A percentile compares a stretch with the other conserved stretches of the same genome.
phyloP scores from a whole-genome alignment of 2,113 vertebrate genomes.

The Tor tambroides region DNA sequence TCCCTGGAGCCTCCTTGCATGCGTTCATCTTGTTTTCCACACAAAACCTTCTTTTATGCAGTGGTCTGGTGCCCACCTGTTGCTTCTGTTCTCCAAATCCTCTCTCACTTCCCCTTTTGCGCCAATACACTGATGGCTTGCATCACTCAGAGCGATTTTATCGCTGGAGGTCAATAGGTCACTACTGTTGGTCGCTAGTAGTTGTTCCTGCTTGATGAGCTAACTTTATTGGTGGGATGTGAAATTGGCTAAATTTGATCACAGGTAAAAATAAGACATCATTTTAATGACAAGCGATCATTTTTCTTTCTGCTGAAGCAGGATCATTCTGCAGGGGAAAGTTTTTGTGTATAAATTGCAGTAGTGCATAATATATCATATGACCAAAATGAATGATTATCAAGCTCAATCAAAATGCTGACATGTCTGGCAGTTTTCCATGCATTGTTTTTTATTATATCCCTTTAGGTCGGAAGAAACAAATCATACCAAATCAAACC shows the following conservation, averaged over 20 bases:
- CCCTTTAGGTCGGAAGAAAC: not conserved
- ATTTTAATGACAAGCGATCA: not conserved
- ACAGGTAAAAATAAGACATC: not conserved
- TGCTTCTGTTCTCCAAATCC: slow-evolving; percentile 68
- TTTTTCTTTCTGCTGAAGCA: not conserved
- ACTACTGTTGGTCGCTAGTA: too few relatives aligned
- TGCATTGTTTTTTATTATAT: not conserved
- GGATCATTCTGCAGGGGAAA: not conserved
- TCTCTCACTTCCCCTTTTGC: slow-evolving; percentile 26
- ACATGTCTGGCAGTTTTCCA: not conserved
- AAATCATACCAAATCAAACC: not conserved
- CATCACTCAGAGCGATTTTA: not conserved
- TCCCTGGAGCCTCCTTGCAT: slow-evolving; percentile 48
- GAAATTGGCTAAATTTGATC: not conserved
- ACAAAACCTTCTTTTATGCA: slow-evolving; percentile 70
- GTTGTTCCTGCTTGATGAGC: not conserved
- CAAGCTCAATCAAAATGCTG: not conserved
- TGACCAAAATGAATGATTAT: not conserved
- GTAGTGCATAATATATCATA: not conserved
- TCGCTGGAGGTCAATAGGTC: not conserved
- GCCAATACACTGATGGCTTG: not conserved
- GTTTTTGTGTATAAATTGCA: not conserved
- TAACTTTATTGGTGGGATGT: not conserved
- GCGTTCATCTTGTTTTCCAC: slow-evolving; percentile 66
- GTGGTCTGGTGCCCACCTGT: slow-evolving; percentile 71